These are phyloP conservation scores for Cybosia mesomella DNA, from an alignment of 2,888 invertebrate species.

Conservation along the genomic window DNA sequence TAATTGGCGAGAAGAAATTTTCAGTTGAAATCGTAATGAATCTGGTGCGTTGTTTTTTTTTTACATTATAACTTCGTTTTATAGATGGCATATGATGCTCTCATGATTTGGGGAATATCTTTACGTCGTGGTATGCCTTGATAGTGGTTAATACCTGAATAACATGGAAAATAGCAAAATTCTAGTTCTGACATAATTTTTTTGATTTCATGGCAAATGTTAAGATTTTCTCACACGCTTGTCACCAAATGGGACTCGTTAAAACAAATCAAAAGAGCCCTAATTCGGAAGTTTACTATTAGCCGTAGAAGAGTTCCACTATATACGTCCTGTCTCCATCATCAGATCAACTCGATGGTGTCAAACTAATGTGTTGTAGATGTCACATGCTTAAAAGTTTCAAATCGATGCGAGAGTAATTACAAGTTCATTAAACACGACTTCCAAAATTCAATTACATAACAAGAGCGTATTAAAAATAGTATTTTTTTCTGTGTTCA, in stretches of 20 bases:
- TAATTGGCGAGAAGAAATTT: conserved; percentile 21
- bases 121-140: conserved; percentile 26
- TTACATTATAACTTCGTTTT: conserved; percentile 52
- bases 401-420: too few species aligned
- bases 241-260: background rate
- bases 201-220: background rate
- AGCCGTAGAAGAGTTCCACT: background rate
- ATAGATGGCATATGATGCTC: conserved; percentile 79
- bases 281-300: background rate
- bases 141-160: conserved; percentile 2
- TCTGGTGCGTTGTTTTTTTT: conserved; percentile 65
- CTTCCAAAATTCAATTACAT: too few species aligned
- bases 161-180: background rate
- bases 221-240: too few species aligned
- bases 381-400: too few species aligned
- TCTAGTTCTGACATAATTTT: too few species aligned
- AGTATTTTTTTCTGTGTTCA: background rate
- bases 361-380: too few species aligned
- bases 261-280: background rate
- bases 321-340: background rate
- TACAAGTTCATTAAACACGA: too few species aligned
- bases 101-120: conserved; percentile 57
- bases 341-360: background rate
- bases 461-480: too few species aligned
- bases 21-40: conserved; percentile 37